phyloP scores from a whole-genome alignment of 2,113 vertebrate genomes.

The Nestor notabilis region DNA sequence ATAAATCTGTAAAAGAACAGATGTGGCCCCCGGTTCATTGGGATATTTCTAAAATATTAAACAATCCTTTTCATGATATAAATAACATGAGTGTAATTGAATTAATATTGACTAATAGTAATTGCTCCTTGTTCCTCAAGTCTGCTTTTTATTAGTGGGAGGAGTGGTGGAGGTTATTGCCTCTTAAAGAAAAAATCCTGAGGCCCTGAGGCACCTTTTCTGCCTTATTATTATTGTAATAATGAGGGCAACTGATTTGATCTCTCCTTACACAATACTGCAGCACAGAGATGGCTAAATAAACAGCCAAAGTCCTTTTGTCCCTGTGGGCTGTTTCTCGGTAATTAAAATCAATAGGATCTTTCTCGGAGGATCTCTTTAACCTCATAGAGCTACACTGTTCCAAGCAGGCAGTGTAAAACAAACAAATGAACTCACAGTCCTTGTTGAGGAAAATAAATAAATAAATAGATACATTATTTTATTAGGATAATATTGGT shows the following conservation, averaged over 20 bases:
- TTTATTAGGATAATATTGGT: slow-evolving; percentile 22
- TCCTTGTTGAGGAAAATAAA: neutral
- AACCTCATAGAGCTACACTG: slow-evolving; percentile 75
- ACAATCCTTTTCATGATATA: slow-evolving; percentile 62
- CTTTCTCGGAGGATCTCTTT: slow-evolving; percentile 87
- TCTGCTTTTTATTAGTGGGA: slow-evolving; percentile 56
- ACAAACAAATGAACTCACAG: slow-evolving; percentile 68
- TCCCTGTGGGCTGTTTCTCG: slow-evolving; percentile 91
- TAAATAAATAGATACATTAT: slow-evolving; percentile 12
- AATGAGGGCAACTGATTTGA: slow-evolving; percentile 93
- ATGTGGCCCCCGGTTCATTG: neutral
- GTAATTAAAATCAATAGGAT: slow-evolving; percentile 99
- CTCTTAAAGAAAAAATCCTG: slow-evolving; percentile 57
- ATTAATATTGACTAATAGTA: slow-evolving; percentile 82
- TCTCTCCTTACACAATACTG: slow-evolving; percentile 90
- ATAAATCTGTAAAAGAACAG: slow-evolving; percentile 1
- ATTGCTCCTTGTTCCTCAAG: slow-evolving; percentile 77
- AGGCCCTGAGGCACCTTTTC: slow-evolving; percentile 81
- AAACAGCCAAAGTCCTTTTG: slow-evolving; percentile 93
- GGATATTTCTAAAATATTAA: slow-evolving; percentile 63
- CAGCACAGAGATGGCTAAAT: slow-evolving; percentile 85
- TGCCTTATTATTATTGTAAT: slow-evolving; percentile 93
- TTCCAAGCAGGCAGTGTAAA: slow-evolving; percentile 66
- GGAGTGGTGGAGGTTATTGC: slow-evolving; percentile 72
- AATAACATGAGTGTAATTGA: slow-evolving; percentile 78